Base-by-base conservation (phyloP, 2,888 invertebrate genomes). In the Meganola albula region DNA sequence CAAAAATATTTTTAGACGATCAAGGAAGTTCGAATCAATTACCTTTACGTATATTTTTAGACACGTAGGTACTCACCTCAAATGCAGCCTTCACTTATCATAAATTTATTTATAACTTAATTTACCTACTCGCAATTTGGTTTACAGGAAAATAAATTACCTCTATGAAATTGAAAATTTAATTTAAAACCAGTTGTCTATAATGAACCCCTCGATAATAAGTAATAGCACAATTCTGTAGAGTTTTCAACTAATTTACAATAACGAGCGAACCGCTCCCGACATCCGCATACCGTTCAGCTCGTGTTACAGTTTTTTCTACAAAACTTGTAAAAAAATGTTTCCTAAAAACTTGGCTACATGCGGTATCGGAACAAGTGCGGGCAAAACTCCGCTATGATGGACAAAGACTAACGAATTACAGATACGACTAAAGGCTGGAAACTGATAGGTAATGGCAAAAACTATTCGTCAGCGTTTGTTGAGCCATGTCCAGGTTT, bases 261-360 rank as follows among this genome's bases (percentile, higher is more conserved):
- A 46, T 62, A 47, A 53, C 49, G 61, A 48, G 53, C 58, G 44
- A 48, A 45, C 37, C 38, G 47, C 48, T 39, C 40, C 48, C 46
- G 57, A 73, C 78, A 78, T 82, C 82, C 83, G 78, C 82, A 80
- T 82, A 54, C 74, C 75, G 52, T 49, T 55, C 70, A 72, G 76
- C 77, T 82, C 80, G 75, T 74, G 76, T 82, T 82, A 62, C 80
- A 53, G 34, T 29, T 79, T 78, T 77, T 71, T 60, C 56, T 48
- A 34, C 38, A 11, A 2, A 22, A 10, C n/a, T n/a, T n/a, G n/a
- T 24, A 18, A 37, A 32, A 58, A 67, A 73, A 74, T 74, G 64
- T 44, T 47, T 14, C 11, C 44, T 68, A 75, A 77, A 79, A 80
- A 80, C 62, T 72, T 68, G 43, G 58, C 63, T 70, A 61, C 67